Evolutionary conservation across 2,797 vertebrate species (phyloP).

Genomic region (Sebastes trivittatus): DNA sequence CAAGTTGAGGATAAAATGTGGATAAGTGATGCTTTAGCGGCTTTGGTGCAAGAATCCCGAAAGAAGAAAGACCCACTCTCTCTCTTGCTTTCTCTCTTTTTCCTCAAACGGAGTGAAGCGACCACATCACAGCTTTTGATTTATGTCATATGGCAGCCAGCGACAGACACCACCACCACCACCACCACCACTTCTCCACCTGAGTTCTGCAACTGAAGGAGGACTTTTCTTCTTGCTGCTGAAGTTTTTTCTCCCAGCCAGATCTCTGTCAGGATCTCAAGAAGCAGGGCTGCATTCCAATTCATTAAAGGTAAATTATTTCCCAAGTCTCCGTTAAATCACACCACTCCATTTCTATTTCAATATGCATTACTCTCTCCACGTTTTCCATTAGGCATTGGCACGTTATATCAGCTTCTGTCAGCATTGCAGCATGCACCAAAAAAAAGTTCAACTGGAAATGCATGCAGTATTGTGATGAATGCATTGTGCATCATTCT

Average conservation of each 20-base stretch:
- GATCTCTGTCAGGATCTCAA: slow-evolving; percentile 41
- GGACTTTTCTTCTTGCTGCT: slow-evolving; percentile 21
- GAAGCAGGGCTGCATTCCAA: slow-evolving; percentile 43
- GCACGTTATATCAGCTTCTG: slow-evolving; percentile 37
- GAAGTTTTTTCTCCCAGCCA: slow-evolving; percentile 41
- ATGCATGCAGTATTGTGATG: not conserved
- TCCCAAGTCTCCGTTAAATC: slow-evolving; percentile 57
- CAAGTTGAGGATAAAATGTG: slow-evolving; percentile 81
- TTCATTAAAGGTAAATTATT: slow-evolving; percentile 73
- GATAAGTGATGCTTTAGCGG: slow-evolving; percentile 74
- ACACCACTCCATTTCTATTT: slow-evolving; percentile 35
- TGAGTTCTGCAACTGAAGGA: slow-evolving; percentile 43
- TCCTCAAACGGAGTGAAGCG: not conserved
- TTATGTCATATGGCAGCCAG: not conserved
- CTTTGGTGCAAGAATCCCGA: slow-evolving; percentile 62
- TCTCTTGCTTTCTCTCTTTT: not conserved
- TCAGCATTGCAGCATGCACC: slow-evolving; percentile 28
- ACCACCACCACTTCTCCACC: slow-evolving; percentile 24
- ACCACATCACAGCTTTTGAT: slow-evolving; percentile 2
- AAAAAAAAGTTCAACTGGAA: slow-evolving; percentile 7
- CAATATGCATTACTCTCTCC: slow-evolving; percentile 33
- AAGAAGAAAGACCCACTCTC: slow-evolving; percentile 43
- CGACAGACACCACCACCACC: not conserved
- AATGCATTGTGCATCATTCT: slow-evolving; percentile 15
- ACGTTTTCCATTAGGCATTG: slow-evolving; percentile 50